Percentiles rank a stretch among this genome's conserved stretches.
Conservation (phyloP, 2,113 vertebrate species). For the Salminus brasiliensis region DNA sequence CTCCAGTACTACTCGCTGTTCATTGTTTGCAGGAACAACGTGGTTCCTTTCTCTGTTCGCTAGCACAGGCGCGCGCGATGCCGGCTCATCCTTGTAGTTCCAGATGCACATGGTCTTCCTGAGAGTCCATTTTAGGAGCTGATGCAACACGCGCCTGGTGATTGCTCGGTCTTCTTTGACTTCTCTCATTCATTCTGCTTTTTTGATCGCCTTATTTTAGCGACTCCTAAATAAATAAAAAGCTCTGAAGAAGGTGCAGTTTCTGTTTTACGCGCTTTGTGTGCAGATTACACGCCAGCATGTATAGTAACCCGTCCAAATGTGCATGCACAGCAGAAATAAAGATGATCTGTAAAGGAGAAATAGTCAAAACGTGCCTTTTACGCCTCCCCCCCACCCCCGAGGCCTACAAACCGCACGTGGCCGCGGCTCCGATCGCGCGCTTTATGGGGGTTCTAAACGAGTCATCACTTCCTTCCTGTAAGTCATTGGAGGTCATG, state of each 20-base stretch:
- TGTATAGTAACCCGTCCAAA: too few species aligned
- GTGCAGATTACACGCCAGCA: background rate
- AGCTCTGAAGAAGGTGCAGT: too few species aligned
- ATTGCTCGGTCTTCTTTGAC: background rate
- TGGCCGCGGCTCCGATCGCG: too few species aligned
- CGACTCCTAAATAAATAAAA: background rate
- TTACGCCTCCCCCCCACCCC: too few species aligned
- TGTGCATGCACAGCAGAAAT: too few species aligned
- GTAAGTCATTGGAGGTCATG: too few species aligned
- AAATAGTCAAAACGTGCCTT: too few species aligned
- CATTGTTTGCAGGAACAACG: background rate
- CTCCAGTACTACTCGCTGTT: background rate
- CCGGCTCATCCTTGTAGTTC: too few species aligned
- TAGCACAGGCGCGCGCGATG: background rate
- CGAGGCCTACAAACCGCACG: too few species aligned
- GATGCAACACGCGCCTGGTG: conserved; percentile 14
- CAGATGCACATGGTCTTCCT: background rate
- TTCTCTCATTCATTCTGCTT: background rate
- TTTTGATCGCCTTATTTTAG: background rate
- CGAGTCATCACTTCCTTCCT: too few species aligned
- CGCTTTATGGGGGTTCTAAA: too few species aligned
- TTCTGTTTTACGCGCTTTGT: background rate
- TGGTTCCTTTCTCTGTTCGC: background rate
- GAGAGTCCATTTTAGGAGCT: conserved; percentile 20
- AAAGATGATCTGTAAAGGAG: too few species aligned